Conservation (phyloP, 2,113 vertebrate genomes). For the Urocolius indicus region DNA sequence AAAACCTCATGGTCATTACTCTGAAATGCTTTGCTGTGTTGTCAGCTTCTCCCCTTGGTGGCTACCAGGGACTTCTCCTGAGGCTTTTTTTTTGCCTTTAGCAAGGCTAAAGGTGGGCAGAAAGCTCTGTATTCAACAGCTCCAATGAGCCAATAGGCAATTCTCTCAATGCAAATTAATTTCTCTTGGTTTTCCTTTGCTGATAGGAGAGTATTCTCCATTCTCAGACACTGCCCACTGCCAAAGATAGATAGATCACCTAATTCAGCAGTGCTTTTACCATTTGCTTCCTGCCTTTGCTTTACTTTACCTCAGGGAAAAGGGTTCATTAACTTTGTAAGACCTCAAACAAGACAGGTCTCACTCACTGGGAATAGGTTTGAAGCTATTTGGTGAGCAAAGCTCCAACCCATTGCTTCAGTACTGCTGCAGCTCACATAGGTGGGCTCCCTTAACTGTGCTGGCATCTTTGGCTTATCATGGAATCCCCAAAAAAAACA, state of each 20-base stretch:
- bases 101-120: not conserved
- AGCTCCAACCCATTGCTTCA: not conserved
- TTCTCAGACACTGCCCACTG: not conserved
- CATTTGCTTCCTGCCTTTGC: not conserved
- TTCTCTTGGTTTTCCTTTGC: not conserved
- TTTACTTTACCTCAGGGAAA: not conserved
- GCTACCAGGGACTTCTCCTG: not conserved
- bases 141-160: not conserved
- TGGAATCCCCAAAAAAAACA: not conserved
- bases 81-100: not conserved
- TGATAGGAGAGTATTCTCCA: not conserved
- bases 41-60: not conserved
- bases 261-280: not conserved
- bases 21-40: not conserved
- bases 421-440: not conserved
- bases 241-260: not conserved
- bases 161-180: not conserved
- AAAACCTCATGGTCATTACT: fast-evolving
- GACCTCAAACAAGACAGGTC: not conserved
- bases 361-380: not conserved
- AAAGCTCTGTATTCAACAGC: not conserved
- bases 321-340: not conserved
- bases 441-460: not conserved
- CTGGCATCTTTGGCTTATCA: not conserved
- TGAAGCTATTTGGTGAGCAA: not conserved